Percentiles rank a stretch among this genome's conserved stretches.
phyloP scores from a whole-genome alignment of 2,797 vertebrate genomes.

The Lemur catta region DNA sequence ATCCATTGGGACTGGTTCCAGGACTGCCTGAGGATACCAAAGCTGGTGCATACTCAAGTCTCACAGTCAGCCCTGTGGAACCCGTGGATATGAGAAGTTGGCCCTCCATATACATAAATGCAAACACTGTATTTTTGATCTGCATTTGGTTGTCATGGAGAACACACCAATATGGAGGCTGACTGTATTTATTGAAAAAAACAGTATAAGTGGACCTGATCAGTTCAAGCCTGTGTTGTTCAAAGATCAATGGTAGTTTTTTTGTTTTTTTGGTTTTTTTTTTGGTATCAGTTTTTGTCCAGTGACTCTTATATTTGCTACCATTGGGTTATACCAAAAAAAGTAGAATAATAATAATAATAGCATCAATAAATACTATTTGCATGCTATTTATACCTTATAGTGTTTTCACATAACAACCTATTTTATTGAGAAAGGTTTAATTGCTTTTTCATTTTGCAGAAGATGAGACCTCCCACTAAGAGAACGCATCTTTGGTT shows the following conservation, averaged over 20 bases:
- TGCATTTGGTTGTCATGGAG: neutral
- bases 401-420: neutral
- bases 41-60: neutral
- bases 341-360: neutral
- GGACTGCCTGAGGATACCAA: neutral
- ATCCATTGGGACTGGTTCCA: neutral
- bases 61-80: neutral
- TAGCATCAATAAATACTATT: neutral
- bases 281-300: neutral
- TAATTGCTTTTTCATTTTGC: neutral
- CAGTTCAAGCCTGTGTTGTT: neutral
- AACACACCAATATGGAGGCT: neutral
- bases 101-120: neutral
- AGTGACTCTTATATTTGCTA: neutral
- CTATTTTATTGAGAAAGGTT: neutral
- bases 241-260: neutral
- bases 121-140: neutral
- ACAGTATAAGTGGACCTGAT: neutral
- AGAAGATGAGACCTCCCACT: neutral
- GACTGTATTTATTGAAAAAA: neutral
- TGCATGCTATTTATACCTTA: neutral
- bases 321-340: neutral
- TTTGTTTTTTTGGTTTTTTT: neutral
- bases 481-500: neutral
- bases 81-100: neutral